Evolutionary conservation across 2,888 invertebrate species (phyloP).

Genomic region (Copidosoma aretas): DNA sequence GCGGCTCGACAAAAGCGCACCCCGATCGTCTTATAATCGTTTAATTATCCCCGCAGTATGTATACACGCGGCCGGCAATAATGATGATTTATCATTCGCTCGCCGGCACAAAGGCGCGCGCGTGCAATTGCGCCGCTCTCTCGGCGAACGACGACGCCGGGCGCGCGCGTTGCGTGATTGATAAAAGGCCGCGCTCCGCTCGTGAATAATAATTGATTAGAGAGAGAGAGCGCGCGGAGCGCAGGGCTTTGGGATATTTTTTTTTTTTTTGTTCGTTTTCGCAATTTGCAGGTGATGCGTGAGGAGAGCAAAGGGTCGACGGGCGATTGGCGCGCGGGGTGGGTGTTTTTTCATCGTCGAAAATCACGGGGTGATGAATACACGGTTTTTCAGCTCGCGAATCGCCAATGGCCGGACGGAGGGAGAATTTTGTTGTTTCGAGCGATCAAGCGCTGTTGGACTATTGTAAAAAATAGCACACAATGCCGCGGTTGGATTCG

Average conservation of each 20-base stretch:
- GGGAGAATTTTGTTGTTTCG: too few species aligned
- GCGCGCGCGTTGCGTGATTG: slow-evolving; percentile 21
- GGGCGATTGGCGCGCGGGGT: slow-evolving; percentile 12
- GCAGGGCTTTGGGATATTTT: not conserved
- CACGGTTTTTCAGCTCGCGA: slow-evolving; percentile 12
- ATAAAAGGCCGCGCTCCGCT: slow-evolving; percentile 18
- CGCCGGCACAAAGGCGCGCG: slow-evolving; percentile 14
- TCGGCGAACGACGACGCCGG: slow-evolving; percentile 36
- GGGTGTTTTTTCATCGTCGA: slow-evolving; percentile 1
- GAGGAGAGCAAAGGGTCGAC: too few species aligned
- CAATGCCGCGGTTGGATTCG: not conserved
- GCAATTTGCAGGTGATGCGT: too few species aligned
- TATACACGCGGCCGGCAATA: not conserved
- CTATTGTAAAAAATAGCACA: too few species aligned
- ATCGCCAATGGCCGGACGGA: not conserved
- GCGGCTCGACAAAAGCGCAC: not conserved
- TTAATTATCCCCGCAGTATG: slow-evolving; percentile 35
- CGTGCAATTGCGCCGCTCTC: slow-evolving; percentile 1
- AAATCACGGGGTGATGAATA: slow-evolving; percentile 19
- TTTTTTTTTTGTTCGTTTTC: not conserved
- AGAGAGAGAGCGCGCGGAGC: not conserved
- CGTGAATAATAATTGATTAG: not conserved
- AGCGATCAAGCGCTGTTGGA: too few species aligned
- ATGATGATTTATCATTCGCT: slow-evolving; percentile 33
- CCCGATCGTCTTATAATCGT: not conserved